Base-by-base conservation (phyloP, 2,888 invertebrate genomes). In the Eilema caniola region DNA sequence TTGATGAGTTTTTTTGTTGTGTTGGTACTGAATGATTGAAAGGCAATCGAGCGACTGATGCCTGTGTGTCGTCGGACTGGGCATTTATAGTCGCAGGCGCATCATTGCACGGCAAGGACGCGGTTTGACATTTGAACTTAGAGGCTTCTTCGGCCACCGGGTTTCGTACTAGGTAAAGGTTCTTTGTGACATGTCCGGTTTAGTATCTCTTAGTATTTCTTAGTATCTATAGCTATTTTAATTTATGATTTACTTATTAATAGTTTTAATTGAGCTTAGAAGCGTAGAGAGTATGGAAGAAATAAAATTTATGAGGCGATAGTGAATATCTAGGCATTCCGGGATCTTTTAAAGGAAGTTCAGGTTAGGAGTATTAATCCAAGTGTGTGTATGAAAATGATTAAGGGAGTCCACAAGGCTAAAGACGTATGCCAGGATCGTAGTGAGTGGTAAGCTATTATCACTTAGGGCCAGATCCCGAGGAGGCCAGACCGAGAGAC, bases 81-180 rank as follows among this genome's bases (percentile, higher is more conserved):
- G 79, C 84, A 90, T 93, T 90, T 95, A 94, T 95, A 94, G 73
- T 74, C 82, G 82, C 77, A 74, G 75, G 85, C 83, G 81, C 83
- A 75, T 82, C 84, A 79, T 81, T 74, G 77, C 80, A 69, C 67
- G 77, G 87, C 94, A 92, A 93, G 94, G 95, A 93, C 94, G 88
- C 85, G 78, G 82, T 82, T 87, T 92, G 95, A 93, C 95, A 95
- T 95, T 94, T 94, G 92, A 93, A 94, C 93, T 92, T 90, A 92
- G 89, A 88, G 60, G 71, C 82, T 85, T 91, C 92, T 89, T 87
- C 88, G 87, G 82, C 80, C 86, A 85, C 79, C 71, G 69, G 69
- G 71, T 74, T 57, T 76, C 37, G 61, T 57, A 69, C 63, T 65
- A 28, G 74, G 84, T 83, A 86, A 88, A 89, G 87, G 88, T 87